Evolutionary conservation across 2,888 invertebrate genomes (phyloP).

Genomic region (Desoria tigrina): DNA sequence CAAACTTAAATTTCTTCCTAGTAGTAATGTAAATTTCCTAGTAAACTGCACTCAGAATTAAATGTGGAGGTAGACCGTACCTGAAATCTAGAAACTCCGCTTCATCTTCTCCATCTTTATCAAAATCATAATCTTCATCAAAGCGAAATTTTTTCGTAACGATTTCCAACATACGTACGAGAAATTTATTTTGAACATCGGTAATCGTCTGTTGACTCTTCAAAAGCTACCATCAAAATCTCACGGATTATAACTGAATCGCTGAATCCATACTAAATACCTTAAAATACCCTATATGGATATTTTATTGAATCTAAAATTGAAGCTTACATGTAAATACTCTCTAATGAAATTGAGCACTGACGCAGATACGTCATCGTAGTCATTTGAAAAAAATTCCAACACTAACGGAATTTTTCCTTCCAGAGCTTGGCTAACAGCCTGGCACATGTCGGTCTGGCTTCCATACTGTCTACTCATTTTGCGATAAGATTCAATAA

Average conservation of each 20-base stretch:
- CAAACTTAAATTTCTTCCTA: neutral
- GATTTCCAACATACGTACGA: constrained; percentile 58
- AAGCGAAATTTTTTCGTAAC: constrained; percentile 61
- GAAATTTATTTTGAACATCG: constrained; percentile 56
- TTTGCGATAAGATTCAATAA: constrained; percentile 60
- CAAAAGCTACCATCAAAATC: constrained; percentile 56
- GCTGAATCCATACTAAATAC: neutral
- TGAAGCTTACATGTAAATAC: constrained; percentile 57
- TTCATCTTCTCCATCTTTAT: constrained; percentile 62
- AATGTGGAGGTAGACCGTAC: constrained; percentile 32
- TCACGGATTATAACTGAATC: constrained; percentile 20
- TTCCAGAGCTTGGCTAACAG: constrained; percentile 56
- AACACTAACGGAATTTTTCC: constrained; percentile 59
- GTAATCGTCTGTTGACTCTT: constrained; percentile 57
- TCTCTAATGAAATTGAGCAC: constrained; percentile 60
- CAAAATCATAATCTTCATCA: constrained; percentile 61
- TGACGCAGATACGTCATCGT: constrained; percentile 61
- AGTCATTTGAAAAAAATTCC: constrained; percentile 59
- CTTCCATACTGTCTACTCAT: constrained; percentile 38
- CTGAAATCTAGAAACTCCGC: constrained; percentile 61
- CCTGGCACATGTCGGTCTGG: constrained; percentile 34
- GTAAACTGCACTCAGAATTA: too few species aligned
- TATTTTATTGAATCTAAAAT: too few species aligned
- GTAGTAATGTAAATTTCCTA: neutral
- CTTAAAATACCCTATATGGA: neutral